Base-by-base conservation (phyloP, 2,113 vertebrate species). In the Circaetus gallicus region DNA sequence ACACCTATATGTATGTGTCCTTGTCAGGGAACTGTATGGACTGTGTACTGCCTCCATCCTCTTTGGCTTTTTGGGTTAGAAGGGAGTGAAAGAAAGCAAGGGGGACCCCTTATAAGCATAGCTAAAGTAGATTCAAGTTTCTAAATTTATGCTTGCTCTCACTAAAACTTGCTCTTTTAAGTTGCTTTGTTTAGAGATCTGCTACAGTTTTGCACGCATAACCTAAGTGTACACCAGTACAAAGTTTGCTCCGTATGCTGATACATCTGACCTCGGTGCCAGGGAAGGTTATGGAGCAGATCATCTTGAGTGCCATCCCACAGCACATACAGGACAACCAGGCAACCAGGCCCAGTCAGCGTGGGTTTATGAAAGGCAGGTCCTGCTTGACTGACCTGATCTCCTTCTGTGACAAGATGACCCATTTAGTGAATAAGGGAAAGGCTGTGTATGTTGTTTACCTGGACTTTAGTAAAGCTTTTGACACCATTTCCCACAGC, bases 51-150 rank as follows among this genome's bases (percentile, higher is more conserved):
- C 7, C 4, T 67, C 24, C 24, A 55, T 22, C 16, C 3, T 59
- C 31, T 55, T 36, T 34, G 13, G 8, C 7, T 22, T 72, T 91
- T 65, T 19, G 36, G 19, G 20, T 43, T 26, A 63, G 34, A 52
- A 56, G 29, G 45, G 10, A 47, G 2, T 16, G 49, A 93, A 63
- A 58, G 62, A 29, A 22, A 34, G 2, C 13, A 58, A 55, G 8
- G 9, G 5, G 0, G 0, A 56, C 4, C 3, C 7, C 4, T 34
- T 26, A 16, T 5, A 26, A 47, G 3, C 5, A 36, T 16, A 67
- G 11, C 15, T 50, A 47, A 56, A 26, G 32, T 10, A 43, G 4
- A 28, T 55, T 65, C 31, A 42, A 6, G 13, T 56, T 52, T 55
- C 43, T 63, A 73, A 67, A 49, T 58, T 16, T 26, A 10, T 61